Base-by-base conservation (phyloP, 2,113 vertebrate genomes). In the Tachuris rubrigastra region DNA sequence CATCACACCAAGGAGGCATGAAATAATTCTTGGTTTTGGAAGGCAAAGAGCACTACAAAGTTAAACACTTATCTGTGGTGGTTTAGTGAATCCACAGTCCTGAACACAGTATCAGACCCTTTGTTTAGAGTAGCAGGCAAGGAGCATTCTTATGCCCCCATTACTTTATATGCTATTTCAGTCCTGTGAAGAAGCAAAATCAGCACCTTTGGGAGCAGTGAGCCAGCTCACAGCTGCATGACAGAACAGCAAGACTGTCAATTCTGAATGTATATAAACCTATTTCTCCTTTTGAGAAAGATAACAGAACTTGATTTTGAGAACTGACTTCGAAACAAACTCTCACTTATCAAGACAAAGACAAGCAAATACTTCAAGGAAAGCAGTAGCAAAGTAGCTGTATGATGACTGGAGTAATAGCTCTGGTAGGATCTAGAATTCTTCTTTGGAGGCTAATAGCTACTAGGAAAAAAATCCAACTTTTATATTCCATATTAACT, bases 261-360 rank as follows among this genome's bases (percentile, higher is more conserved):
- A 47, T 17, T 35, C 37, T 11, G 0, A 5, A 50, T 0, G 5
- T 4, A 19, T 6, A 65, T 10, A 65, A 56, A 49, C 6, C 15
- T 25, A 11, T 46, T 68, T 81, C 21, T 83, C 14, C 16, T 75
- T 79, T 69, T 50, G 44, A 31, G 14, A 89, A 49, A 69, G 8
- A 2, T 12, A 77, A 74, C 6, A 71, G n/a, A 67, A 67, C 8
- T 53, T 28, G 12, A 67, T 58, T 89, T 84, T 72, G 35, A 81
- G 52, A 84, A 62, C 22, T 27, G 22, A 56, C 17, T 63, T 47
- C 12, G 23, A 81, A 87, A 89, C 27, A 89, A 91, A 46, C 50
- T 69, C 72, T 89, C 7, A 13, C 28, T 52, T 16, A 74, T 6
- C 44, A 72, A 2, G 0, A n/a, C 4, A 28, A 62, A 42, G 33